phyloP scores from a whole-genome alignment of 2,113 vertebrate species.

The Papio anubis region DNA sequence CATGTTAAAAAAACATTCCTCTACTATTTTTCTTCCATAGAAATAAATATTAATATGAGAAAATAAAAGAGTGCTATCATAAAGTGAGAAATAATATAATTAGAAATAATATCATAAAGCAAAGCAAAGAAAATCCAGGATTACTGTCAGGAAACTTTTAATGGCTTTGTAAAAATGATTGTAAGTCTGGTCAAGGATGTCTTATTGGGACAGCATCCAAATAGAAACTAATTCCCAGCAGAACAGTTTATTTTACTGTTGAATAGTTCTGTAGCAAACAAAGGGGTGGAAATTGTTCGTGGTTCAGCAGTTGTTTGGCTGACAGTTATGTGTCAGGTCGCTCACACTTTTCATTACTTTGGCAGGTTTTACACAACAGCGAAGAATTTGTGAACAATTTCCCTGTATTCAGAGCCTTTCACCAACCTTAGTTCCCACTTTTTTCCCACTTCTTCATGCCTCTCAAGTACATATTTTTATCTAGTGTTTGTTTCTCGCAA shows the following conservation, averaged over 20 bases:
- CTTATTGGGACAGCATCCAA: slow-evolving; percentile 2
- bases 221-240: slow-evolving; percentile 43
- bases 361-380: slow-evolving; percentile 43
- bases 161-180: slow-evolving; percentile 48
- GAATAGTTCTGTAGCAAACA: slow-evolving; percentile 27
- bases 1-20: slow-evolving; percentile 19
- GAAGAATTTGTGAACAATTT: slow-evolving; percentile 12
- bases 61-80: slow-evolving; percentile 13
- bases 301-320: slow-evolving; percentile 18
- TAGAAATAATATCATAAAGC: slow-evolving; percentile 49
- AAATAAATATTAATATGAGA: slow-evolving; percentile 51
- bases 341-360: background rate
- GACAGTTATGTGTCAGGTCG: slow-evolving; percentile 18
- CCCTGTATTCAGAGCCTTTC: background rate
- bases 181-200: background rate
- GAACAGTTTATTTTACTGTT: slow-evolving; percentile 57
- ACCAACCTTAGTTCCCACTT: background rate
- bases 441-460: background rate
- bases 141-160: slow-evolving; percentile 49
- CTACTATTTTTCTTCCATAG: background rate
- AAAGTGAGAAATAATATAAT: slow-evolving; percentile 49
- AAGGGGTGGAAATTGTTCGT: background rate
- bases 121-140: slow-evolving; percentile 31
- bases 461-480: background rate
- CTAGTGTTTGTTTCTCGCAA: background rate